Base-by-base conservation (phyloP, 2,113 vertebrate genomes). In the Marmota flaviventris region DNA sequence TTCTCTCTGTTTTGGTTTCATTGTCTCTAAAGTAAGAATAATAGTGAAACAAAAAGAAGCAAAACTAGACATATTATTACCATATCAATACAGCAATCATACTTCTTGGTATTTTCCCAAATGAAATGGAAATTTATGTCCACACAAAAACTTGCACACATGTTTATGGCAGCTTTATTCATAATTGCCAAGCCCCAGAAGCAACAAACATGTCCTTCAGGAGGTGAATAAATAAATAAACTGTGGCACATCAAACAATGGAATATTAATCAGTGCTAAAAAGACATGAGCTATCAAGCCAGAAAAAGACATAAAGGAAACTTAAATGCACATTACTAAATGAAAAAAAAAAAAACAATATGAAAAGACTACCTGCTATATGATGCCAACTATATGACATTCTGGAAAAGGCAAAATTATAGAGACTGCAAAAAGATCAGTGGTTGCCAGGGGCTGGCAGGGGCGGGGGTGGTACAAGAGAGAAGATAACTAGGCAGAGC, bases 161-260 rank as follows among this genome's bases (percentile, higher is more conserved):
- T 79, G 42, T 85, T 90, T 85, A 58, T 16, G 61, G 73, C n/a
- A 85, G 63, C 42, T 90, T 56, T 96, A 73, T 79, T 81, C 67
- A 20, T 53, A 93, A 58, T 34, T 67, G 85, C 29, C 45, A 85
- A 73, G 32, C n/a, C 42, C 72, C 73, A 42, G 56, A 39, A 81
- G 53, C 75, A 75, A 61, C 81, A 81, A 45, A 58, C 73, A 75
- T 45, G 29, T 48, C 73, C 73, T 91, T 93, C 42, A 25, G 29
- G 14, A 2, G 1, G 37, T 63, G 73, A 85, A 85, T 24, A 29
- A 27, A 84, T 69, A 87, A 87, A 39, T 51, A 87, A 72, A 90
- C 72, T 22, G 7, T 22, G 42, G 63, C 3, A 56, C 4, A 45
- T 45, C 81, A 86, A 85, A 85, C 81, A 85, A 61, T 20, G 18